phyloP scores from a whole-genome alignment of 2,888 invertebrate genomes.

The Plebejus anna region DNA sequence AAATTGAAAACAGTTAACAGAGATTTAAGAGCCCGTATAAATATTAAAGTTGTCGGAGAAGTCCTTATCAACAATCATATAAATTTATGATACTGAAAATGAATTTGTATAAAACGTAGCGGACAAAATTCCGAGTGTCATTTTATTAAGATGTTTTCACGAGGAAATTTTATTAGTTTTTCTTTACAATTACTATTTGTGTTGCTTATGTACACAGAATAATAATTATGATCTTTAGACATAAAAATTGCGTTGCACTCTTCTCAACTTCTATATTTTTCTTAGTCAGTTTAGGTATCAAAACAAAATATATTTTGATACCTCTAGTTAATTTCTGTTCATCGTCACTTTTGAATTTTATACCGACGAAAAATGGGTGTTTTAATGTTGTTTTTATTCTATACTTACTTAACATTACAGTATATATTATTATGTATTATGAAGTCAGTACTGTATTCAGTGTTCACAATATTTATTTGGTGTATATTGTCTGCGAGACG shows the following conservation, averaged over 20 bases:
- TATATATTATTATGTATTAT: no score
- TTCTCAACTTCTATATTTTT: not conserved
- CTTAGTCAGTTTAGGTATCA: no score
- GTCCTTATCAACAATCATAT: not conserved
- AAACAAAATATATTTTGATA: no score
- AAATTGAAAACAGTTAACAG: not conserved
- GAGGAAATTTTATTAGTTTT: not conserved
- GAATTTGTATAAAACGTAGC: not conserved
- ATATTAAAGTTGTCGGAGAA: not conserved
- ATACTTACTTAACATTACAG: no score
- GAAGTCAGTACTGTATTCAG: not conserved
- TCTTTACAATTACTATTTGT: not conserved
- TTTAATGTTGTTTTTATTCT: no score
- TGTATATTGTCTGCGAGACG: not conserved
- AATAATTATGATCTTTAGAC: not conserved
- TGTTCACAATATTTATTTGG: not conserved
- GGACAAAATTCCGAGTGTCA: not conserved
- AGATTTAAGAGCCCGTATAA: constrained; percentile 1
- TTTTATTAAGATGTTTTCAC: not conserved
- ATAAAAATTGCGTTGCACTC: not conserved
- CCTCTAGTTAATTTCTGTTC: no score
- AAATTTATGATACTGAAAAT: constrained; percentile 15
- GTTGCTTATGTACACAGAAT: not conserved
- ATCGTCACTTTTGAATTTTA: no score
- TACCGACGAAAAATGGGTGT: no score